Evolutionary conservation across 2,888 invertebrate genomes (phyloP), one percentile per base, ranked within the genome.

Genomic region (Hemistola chrysoprasaria): DNA sequence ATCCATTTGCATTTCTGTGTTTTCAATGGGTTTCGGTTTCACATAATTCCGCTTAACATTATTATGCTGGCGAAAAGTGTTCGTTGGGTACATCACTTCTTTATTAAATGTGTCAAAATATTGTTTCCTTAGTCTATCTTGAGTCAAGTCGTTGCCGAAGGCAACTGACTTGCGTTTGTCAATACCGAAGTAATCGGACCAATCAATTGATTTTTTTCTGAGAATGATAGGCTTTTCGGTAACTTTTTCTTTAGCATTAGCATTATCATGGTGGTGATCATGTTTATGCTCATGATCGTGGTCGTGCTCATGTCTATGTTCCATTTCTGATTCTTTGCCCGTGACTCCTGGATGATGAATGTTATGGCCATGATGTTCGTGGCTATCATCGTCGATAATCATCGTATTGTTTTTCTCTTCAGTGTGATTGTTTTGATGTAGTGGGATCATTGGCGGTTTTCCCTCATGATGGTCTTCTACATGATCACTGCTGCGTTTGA

Each of bases 111-210:
- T 85, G 49, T 83, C 76, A 47, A 84, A 84, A 50, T 87, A 87
- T 50, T 85, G 81, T 56, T 82, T 85, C 42, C 73, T 73, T 3
- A 80, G 75, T 35, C 77, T 81, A 29, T 89, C 90, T 53, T 90
- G 90, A 36, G 76, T 82, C 2, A 77, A 65, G 22, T 84, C 79
- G 26, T 76, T 78, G 1, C 74, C 57, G 36, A 74, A 77, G 6
- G 72, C 51, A 10, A 66, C 58, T 0, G 91, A 87, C 60, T 93
- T 92, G 43, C 95, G 92, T 49, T 93, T 92, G 70, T 97, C 95
- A 47, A 95, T 91, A 0, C 97, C 97, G 64, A 96, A 96, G 65
- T 97, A 96, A 59, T 95, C 93, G 0, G 95, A 94, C 96, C 96
- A 97, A 62, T 96, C 93, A 44, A 96, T 92, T 0, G 95, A 95